Conservation (phyloP, 1,140 invertebrate species). For the Camponotus vicinus region DNA sequence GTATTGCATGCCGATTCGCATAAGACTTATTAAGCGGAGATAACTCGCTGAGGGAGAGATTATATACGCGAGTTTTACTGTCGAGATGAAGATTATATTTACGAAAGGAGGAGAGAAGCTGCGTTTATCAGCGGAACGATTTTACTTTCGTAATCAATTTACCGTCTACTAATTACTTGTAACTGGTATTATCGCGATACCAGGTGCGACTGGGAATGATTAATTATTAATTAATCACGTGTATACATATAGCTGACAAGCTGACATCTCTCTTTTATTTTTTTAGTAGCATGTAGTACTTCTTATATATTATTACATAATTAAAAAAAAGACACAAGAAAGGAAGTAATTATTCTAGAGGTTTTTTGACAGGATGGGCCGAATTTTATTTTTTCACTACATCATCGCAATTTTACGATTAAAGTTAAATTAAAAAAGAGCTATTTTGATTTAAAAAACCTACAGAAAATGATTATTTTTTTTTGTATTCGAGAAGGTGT, state of each 20-base stretch:
- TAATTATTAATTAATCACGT: slow-evolving; percentile 38
- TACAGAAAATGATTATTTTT: too few species aligned
- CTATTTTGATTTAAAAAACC: too few species aligned
- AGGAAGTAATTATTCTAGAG: too few species aligned
- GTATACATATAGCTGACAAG: not conserved
- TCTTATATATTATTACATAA: not conserved
- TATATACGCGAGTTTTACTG: not conserved
- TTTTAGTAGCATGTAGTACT: not conserved
- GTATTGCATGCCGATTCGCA: slow-evolving; percentile 46
- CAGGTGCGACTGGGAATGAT: slow-evolving; percentile 3
- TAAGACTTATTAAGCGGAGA: slow-evolving; percentile 38
- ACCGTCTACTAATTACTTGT: slow-evolving; percentile 31
- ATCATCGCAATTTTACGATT: too few species aligned
- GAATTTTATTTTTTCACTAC: too few species aligned
- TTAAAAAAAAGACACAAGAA: too few species aligned
- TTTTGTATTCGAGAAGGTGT: too few species aligned
- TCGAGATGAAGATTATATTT: slow-evolving; percentile 22
- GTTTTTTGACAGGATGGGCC: too few species aligned
- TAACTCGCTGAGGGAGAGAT: slow-evolving; percentile 41
- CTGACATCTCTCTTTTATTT: not conserved
- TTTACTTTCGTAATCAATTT: slow-evolving; percentile 1
- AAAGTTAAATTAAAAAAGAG: too few species aligned
- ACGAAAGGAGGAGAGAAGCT: not conserved
- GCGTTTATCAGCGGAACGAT: slow-evolving; percentile 11
- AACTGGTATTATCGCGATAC: slow-evolving; percentile 2